Base-by-base conservation (phyloP, 2,113 vertebrate genomes). In the Paracanthobrama guichenoti region DNA sequence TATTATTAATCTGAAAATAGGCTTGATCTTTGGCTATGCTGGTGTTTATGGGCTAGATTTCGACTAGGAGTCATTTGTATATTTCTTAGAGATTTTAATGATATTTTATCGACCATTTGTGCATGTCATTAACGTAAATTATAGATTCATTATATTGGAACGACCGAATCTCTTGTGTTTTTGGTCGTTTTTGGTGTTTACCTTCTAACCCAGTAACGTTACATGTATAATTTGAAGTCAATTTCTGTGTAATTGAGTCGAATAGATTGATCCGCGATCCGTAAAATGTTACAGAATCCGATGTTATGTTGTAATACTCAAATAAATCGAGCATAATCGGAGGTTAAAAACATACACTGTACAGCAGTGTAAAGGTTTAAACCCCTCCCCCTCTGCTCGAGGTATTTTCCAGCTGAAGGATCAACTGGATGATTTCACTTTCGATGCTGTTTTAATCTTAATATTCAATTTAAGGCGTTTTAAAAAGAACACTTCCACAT, bases 341-440 rank as follows among this genome's bases (percentile, higher is more conserved):
- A 20, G 26, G 16, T 55, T 16, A 71, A 39, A 69, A 69, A 39
- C 24, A 35, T 12, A 14, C 3, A 50, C 79, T 50, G 64, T 81
- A 82, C 66, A 82, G 22, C 12, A 44, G 57, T 60, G 76, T 60
- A 79, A 24, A 39, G 20, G 20, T 5, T 13, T 55, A 24, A 59
- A 20, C 83, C 86, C 86, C 79, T 67, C 79, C 86, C 83, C 83
- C 78, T 73, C 82, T 8, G 57, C 10, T n/a, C 55, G 12, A 26
- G 67, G 26, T 85, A 82, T 85, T 85, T 85, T 79, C 66, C 80
- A 73, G n/a, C 22, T 55, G 12, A 39, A 4, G 50, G 26, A 62
- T 75, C 26, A 64, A 59, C 16, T 62, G 35, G n/a, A 31, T 42
- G 11, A 66, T 24, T 81, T 57, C 31, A 57, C 28, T 57, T 82